Evolutionary conservation across 1,140 invertebrate species (phyloP).

Genomic region (Drosophila pallidifrons): DNA sequence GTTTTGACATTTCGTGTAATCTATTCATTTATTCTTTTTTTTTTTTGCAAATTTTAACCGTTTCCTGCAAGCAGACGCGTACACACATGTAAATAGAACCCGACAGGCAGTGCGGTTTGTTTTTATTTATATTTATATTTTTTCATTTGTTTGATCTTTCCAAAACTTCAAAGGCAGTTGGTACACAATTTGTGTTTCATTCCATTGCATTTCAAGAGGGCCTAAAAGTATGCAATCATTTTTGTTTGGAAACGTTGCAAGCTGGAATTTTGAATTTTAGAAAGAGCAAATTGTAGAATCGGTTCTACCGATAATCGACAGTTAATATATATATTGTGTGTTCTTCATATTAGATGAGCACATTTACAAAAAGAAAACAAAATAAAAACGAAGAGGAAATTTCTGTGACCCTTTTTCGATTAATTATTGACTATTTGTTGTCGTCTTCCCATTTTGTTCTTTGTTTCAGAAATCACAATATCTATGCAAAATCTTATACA

Average conservation of each 20-base stretch:
- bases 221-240: slow-evolving; percentile 4
- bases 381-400: slow-evolving; percentile 30
- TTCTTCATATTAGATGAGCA: slow-evolving; percentile 30
- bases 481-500: slow-evolving; percentile 75
- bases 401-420: slow-evolving; percentile 22
- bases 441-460: slow-evolving; percentile 12
- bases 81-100: slow-evolving; percentile 59
- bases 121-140: slow-evolving; percentile 35
- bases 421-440: slow-evolving; percentile 61
- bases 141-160: slow-evolving; percentile 3
- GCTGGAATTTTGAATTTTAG: neutral
- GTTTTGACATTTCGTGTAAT: neutral
- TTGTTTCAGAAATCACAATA: slow-evolving; percentile 69
- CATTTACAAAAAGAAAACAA: slow-evolving; percentile 21
- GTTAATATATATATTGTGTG: slow-evolving; percentile 24
- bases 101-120: slow-evolving; percentile 66
- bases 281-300: slow-evolving; percentile 26
- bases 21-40: neutral
- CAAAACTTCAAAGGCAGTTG: neutral
- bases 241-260: neutral
- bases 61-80: slow-evolving; percentile 33
- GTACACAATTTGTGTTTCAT: neutral
- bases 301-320: slow-evolving; percentile 42
- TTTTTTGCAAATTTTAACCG: neutral
- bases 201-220: neutral